Evolutionary conservation across 1,140 invertebrate genomes (phyloP), one percentile per base, ranked within the genome.

Genomic region (Harlomillsia oculata): DNA sequence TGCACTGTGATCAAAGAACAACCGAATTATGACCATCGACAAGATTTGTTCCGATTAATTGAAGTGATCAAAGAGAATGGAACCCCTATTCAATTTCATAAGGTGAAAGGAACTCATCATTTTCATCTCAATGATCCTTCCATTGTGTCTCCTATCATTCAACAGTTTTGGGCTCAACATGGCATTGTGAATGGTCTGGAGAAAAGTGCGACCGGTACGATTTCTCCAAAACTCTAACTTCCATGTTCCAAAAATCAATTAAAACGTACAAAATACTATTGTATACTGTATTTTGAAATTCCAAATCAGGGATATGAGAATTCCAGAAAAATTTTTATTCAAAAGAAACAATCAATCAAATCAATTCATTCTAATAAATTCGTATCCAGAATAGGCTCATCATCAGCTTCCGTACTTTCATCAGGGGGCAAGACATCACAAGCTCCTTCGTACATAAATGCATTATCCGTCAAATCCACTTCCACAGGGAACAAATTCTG

Each of bases 401-500:
- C 49, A 48, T 60, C 34, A 13, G 59, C 63, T 2, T 48, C 60
- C 5, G 36, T 36, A 14, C 40, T 40, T 45, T 65, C 60, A 48
- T 65, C 61, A 29, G 62, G 58, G 28, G 67, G 60, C 23, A 68
- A 32, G 5, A 52, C 59, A 36, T 65, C 67, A 46, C 54, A 53
- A 52, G 79, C 81, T 6, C 79, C 83, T 72, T 88, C 85, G 64
- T 91, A 90, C 65, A 87, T 84, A 69, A 97, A 96, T 29, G 92
- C 91, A 43, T 84, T 87, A 67, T 88, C 81, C 2, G 88, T 85
- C 14, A 98, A 76, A 73, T 97, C 93, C 16, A 98, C 87, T 75
- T 99, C 95, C 9, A 99, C 92, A 0, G 94, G 95, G 72, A 97
- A 97, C 5, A 97, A 75, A 0, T 81, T 78, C 1, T 82, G 80